Percentiles rank a stretch among this genome's conserved stretches.
Conservation (phyloP, 1,140 invertebrate genomes). For the Lineus longissimus region DNA sequence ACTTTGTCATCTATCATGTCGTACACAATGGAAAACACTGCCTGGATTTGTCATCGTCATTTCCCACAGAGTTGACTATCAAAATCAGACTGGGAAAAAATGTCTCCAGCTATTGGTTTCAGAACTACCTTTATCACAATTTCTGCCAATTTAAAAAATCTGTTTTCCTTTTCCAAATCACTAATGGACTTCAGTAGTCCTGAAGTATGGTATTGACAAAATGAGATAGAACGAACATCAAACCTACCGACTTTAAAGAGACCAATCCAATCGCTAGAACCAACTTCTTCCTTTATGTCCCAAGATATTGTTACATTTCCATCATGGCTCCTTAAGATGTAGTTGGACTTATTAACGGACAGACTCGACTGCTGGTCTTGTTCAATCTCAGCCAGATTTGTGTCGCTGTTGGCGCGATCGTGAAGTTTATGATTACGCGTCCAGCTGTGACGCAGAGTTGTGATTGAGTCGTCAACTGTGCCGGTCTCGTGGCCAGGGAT, state of each 20-base stretch:
- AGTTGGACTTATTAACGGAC: conserved; percentile 22
- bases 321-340: conserved; percentile 20
- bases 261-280: conserved; percentile 52
- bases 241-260: conserved; percentile 47
- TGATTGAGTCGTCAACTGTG: conserved; percentile 2
- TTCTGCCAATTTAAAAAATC: too few relatives aligned
- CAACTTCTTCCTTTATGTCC: conserved; percentile 52
- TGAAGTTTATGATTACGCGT: conserved; percentile 10
- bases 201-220: too few relatives aligned
- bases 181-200: too few relatives aligned
- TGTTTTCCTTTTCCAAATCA: too few relatives aligned
- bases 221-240: too few relatives aligned
- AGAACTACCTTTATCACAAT: too few relatives aligned
- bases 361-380: conserved; percentile 32
- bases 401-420: conserved; percentile 40
- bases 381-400: conserved; percentile 27
- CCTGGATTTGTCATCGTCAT: too few relatives aligned
- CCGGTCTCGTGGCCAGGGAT: background rate
- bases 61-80: too few relatives aligned
- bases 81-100: too few relatives aligned
- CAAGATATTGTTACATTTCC: conserved; percentile 41
- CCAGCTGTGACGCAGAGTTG: background rate
- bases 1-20: too few relatives aligned
- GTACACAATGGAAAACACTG: too few relatives aligned
- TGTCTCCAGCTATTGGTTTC: too few relatives aligned